Evolutionary conservation across 2,797 vertebrate species (phyloP), one percentile per base, ranked within the genome.

Genomic region (Danio kyathit): DNA sequence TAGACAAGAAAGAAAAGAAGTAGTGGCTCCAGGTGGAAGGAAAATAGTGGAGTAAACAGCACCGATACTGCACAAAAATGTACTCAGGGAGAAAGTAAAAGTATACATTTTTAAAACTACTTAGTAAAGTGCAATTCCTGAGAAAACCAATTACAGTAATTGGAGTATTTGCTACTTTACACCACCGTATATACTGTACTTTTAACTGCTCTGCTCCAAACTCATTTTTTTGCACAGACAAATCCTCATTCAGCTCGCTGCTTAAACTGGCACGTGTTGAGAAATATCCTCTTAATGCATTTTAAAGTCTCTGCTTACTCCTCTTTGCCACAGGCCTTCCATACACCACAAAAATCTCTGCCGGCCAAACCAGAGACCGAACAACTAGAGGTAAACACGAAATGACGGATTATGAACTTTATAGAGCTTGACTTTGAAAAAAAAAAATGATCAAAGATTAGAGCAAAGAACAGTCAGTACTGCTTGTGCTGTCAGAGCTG

Each of bases 321-420:
- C 16, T 14, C 70, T 13, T 38, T 67, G 43, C 61, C 76, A 67
- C 82, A 92, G 91, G 89, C 90, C 12, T 92, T 92, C 80, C 89
- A 91, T 60, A 91, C 91, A 7, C 82, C 91, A 70, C 91, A 92
- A 83, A 92, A 91, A 79, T 92, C 91, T 56, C 89, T 91, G 17
- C 91, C 91, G 6, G 90, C 83, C 14, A 88, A 89, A 84, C 80
- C 86, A 56, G 89, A 90, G 67, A 82, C 83, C 5, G 87, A 89
- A n/a, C 85, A 87, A 51, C 76, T 87, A 41, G 88, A 91, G 88
- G 89, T 90, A 80, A 79, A 65, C 61, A 40, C 17, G 14, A 63
- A 63, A 43, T 51, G 14, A 71, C 0, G 4, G 48, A 57, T 73
- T 65, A 56, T 64, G 49, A 12, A 5, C 38, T 71, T 79, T 72